Base-by-base conservation (phyloP, 2,113 vertebrate species). In the Lynx canadensis region DNA sequence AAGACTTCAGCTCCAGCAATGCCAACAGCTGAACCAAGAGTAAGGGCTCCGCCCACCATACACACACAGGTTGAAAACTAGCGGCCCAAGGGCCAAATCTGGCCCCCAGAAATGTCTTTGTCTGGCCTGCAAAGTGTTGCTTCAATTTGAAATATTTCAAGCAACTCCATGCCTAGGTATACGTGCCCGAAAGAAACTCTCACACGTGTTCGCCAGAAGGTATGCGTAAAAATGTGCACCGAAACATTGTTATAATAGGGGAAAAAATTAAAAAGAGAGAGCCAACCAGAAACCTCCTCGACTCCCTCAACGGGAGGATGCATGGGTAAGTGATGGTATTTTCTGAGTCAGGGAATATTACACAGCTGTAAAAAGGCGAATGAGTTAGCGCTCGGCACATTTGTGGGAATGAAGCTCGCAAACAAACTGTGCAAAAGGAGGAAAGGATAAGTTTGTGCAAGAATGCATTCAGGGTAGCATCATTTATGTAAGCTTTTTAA, bases 1-100 rank as follows among this genome's bases (percentile, higher is more conserved):
- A 9, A 82, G 33, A 55, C 41, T 8, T 48, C 33, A n/a, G 23
- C 38, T 79, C 68, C 65, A 66, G 0, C 11, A 50, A 60, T 36
- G 19, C 14, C 36, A 33, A 33, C 0, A 13, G 14, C 21, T 52
- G 68, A 86, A 52, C 52, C 14, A 5, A 65, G 50, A 13, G 0
- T 10, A 6, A 31, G 25, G 27, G 25, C 33, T 71, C 66, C 27
- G 15, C 52, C 41, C 0, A 0, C 50, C 27, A 3, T 0, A 18
- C 4, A 13, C 45, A 45, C 38, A 50, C 15, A 29, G 33, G 13
- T 76, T 1, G 1, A 18, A 78, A 71, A 25, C 45, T 18, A 36
- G 57, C 31, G 23, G 10, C 38, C 29, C 41, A 0, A 1, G 18
- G 7, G 33, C 48, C 38, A 66, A 0, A 48, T 45, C 21, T n/a